Evolutionary conservation across 1,140 invertebrate species (phyloP).

Genomic region (Drosophila punjabiensis): DNA sequence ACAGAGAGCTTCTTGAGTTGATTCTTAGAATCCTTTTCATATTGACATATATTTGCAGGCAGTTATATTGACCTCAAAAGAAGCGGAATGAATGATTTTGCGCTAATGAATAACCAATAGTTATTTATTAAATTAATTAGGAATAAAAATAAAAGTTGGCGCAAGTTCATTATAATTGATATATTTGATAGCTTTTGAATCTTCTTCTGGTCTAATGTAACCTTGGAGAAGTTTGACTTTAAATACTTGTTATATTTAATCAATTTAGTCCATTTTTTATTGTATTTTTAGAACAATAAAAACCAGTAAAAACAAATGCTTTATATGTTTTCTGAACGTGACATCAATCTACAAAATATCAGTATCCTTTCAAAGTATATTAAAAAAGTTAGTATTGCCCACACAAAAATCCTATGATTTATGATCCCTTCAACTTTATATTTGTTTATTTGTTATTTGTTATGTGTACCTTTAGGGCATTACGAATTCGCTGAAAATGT

Average conservation of each 20-base stretch:
- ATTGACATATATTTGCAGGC: constrained; percentile 1
- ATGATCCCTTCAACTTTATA: not conserved
- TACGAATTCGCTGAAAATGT: constrained; percentile 26
- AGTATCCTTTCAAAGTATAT: not conserved
- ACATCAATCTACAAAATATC: not conserved
- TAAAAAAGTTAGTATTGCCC: not conserved
- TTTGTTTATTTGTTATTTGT: not conserved
- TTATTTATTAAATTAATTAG: not conserved
- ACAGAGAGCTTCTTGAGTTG: not conserved
- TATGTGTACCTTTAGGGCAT: constrained; percentile 21
- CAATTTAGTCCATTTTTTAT: too few species aligned
- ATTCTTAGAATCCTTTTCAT: not conserved
- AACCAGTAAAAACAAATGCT: too few species aligned
- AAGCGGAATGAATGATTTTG: not conserved
- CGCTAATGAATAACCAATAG: not conserved
- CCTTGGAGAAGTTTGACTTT: not conserved
- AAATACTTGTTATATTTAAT: not conserved
- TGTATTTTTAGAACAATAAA: too few species aligned
- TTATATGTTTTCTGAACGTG: too few species aligned
- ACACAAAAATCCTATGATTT: not conserved
- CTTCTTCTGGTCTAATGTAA: not conserved
- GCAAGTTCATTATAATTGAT: not conserved
- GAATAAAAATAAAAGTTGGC: not conserved
- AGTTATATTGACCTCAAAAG: not conserved
- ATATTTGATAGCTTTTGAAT: not conserved